These are phyloP conservation scores for Sesia bembeciformis DNA, from an alignment of 2,888 invertebrate genomes.

Conservation along the genomic window DNA sequence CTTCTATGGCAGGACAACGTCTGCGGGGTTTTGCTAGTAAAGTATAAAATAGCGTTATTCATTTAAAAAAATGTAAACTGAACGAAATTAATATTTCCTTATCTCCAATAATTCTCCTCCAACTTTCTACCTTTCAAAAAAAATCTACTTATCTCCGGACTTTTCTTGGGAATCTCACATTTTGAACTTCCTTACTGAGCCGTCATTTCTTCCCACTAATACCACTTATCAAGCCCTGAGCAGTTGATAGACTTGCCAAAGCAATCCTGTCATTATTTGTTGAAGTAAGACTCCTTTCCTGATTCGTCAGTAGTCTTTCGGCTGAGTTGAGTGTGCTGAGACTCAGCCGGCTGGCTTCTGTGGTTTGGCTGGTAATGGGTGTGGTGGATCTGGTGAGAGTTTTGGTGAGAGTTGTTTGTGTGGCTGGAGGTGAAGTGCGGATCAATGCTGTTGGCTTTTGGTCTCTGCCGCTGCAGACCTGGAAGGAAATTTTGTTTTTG, in stretches of 20 bases:
- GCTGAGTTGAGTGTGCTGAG: conserved; percentile 38
- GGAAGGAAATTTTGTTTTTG: conserved; percentile 2
- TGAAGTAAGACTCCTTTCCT: conserved; percentile 25
- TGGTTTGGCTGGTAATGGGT: conserved; percentile 29
- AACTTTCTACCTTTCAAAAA: not conserved
- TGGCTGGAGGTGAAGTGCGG: conserved; percentile 52
- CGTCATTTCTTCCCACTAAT: conserved; percentile 71
- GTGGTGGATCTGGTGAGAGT: conserved; percentile 42
- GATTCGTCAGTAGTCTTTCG: conserved; percentile 33
- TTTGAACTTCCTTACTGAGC: conserved; percentile 36
- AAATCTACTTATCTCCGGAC: conserved; percentile 33
- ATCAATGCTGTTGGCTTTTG: conserved; percentile 53
- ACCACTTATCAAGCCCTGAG: conserved; percentile 52
- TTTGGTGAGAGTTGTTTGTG: conserved; percentile 31
- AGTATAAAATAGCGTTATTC: too few relatives aligned
- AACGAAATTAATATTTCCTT: too few relatives aligned
- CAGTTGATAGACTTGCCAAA: conserved; percentile 45
- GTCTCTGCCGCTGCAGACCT: conserved; percentile 70
- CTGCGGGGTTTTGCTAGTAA: too few relatives aligned
- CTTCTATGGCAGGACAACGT: too few relatives aligned
- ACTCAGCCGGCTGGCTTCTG: conserved; percentile 32
- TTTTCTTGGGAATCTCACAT: conserved; percentile 42
- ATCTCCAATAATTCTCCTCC: not conserved
- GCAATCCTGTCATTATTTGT: conserved; percentile 43
- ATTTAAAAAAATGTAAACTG: too few relatives aligned